Percentiles rank a stretch among this genome's conserved stretches.
Evolutionary conservation across 1,140 invertebrate genomes (phyloP).

Genomic region (Phthorimaea operculella): DNA sequence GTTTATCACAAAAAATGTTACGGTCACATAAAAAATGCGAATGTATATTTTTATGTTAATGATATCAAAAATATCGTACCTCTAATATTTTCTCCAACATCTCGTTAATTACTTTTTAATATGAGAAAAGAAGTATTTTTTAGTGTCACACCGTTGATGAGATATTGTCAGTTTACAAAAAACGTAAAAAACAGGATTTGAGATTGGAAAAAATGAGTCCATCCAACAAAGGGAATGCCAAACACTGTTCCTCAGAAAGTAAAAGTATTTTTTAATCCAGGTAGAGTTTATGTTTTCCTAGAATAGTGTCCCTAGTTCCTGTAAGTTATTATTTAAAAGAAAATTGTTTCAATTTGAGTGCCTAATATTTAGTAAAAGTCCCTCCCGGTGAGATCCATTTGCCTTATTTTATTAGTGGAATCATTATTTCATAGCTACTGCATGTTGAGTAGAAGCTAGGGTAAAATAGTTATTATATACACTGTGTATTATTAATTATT

Average conservation of each 20-base stretch:
- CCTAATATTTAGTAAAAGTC: slow-evolving; percentile 38
- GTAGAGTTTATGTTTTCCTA: too few relatives aligned
- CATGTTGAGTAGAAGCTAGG: slow-evolving; percentile 38
- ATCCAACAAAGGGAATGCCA: slow-evolving; percentile 34
- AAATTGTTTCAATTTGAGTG: slow-evolving; percentile 54
- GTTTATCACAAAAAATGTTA: too few relatives aligned
- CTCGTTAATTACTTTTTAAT: too few relatives aligned
- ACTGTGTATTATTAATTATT: too few relatives aligned
- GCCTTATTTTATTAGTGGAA: slow-evolving; percentile 62
- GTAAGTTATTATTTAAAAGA: slow-evolving; percentile 31
- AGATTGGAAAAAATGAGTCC: slow-evolving; percentile 26
- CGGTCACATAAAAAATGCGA: too few relatives aligned
- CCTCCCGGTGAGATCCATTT: slow-evolving; percentile 58
- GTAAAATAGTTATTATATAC: slow-evolving; percentile 10
- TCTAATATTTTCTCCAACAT: too few relatives aligned
- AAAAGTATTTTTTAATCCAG: slow-evolving; percentile 10
- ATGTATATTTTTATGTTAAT: too few relatives aligned
- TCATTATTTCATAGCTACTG: slow-evolving; percentile 41
- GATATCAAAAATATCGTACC: too few relatives aligned
- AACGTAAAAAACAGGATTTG: slow-evolving; percentile 8
- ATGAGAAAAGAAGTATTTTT: too few relatives aligned
- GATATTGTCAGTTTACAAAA: too few relatives aligned
- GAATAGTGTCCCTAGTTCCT: slow-evolving; percentile 20
- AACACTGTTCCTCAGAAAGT: slow-evolving; percentile 16
- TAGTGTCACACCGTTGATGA: too few relatives aligned